Base-by-base conservation (phyloP, 2,888 invertebrate species). In the Trypoxylon attenuatum region DNA sequence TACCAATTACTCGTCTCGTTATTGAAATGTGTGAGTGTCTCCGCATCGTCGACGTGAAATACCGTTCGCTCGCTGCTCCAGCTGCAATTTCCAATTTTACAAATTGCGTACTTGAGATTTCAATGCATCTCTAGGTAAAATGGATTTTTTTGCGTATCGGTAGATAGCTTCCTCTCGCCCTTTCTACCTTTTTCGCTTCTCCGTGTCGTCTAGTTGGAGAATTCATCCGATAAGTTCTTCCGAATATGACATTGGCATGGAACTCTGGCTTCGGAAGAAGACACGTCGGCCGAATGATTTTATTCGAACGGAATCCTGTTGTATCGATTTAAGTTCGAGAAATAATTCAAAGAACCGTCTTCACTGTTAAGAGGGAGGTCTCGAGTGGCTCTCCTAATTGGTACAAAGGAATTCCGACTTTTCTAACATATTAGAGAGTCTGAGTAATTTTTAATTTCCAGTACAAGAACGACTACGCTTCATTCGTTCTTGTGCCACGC, bases 341-440 rank as follows among this genome's bases (percentile, higher is more conserved):
- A 43, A 43, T 43, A 43, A 6, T 43, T 43, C n/a, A 21, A 43
- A 43, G n/a, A 43, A 21, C 43, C n/a, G 5, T 13, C n/a, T 5
- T 13, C 27, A 27, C 33, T 8, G 8, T 10, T 4, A 13, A 8
- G 5, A 10, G 33, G 5, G 29, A 33, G 33, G 4, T 13, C 23
- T 19, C 43, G 43, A 33, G 3, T 33, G 13, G 13, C 33, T 10
- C 10, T 10, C n/a, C 33, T 33, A 33, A 33, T 33, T 10, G 33
- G n/a, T 33, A 33, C n/a, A 33, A 13, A 10, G 33, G 1, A 33
- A 33, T 33, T 6, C 33, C 33, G 13, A 3, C n/a, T 33, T 10
- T 8, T 13, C n/a, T n/a, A n/a, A n/a, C n/a, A n/a, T n/a, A n/a
- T n/a, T n/a, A n/a, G n/a, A n/a, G n/a, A n/a, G n/a, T n/a, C n/a